These are phyloP conservation scores for Turritopsis dohrnii DNA, from an alignment of 30 jellyfish, hydroid and myxozoan species.

Conservation along the genomic window DNA sequence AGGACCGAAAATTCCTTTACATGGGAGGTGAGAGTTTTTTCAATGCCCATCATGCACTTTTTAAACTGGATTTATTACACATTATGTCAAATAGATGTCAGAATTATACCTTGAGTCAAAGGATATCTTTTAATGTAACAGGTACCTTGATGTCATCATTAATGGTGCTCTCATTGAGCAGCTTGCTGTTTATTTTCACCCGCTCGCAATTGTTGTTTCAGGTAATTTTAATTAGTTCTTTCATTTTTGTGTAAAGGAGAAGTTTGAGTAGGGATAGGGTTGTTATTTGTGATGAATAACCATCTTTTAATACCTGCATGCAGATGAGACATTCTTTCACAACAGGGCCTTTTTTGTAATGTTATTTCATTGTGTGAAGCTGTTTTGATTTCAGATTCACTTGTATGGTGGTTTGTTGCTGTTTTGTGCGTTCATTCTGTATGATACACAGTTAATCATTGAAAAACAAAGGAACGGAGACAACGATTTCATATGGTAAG, in stretches of 20 bases:
- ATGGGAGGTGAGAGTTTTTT: constrained; percentile 64
- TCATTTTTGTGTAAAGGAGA: too few relatives aligned
- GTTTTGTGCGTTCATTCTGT: constrained; percentile 88
- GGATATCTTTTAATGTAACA: neutral
- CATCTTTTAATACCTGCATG: neutral
- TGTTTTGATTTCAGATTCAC: constrained; percentile 39
- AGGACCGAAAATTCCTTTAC: constrained; percentile 79
- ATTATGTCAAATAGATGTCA: too few relatives aligned
- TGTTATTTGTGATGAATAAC: too few relatives aligned
- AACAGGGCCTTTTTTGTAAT: neutral
- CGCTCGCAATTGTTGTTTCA: neutral
- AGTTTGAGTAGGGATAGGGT: too few relatives aligned
- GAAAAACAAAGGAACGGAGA: constrained; percentile 85
- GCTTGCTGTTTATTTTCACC: neutral
- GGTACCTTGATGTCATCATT: neutral
- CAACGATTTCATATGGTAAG: constrained; percentile 83
- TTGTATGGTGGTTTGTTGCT: constrained; percentile 87
- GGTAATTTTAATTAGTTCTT: neutral
- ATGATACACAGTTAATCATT: constrained; percentile 91
- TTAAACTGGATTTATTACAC: neutral
- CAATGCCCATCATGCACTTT: neutral
- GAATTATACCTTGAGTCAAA: too few relatives aligned
- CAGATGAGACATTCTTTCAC: neutral
- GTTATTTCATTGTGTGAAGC: neutral
- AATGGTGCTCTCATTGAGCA: neutral